phyloP scores from a whole-genome alignment of 1,140 invertebrate genomes.

The Procambarus clarkii region DNA sequence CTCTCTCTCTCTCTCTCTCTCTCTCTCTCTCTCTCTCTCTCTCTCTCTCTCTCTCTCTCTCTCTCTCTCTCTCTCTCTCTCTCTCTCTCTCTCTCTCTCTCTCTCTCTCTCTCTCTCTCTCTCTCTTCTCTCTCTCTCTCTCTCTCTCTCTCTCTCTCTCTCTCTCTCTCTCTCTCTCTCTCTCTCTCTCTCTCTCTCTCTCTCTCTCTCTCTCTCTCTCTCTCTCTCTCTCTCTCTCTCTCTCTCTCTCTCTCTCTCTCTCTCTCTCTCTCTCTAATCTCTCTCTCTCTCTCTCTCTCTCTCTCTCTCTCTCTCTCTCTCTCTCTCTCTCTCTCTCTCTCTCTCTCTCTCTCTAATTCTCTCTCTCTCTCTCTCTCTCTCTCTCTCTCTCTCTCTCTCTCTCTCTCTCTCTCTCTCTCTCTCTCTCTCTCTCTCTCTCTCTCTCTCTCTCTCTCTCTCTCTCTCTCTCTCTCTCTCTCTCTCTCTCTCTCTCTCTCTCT shows the following conservation, averaged over 20 bases:
- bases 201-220: slow-evolving; percentile 7
- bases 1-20: background rate
- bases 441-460: background rate
- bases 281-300: too few relatives aligned
- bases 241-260: slow-evolving; percentile 1
- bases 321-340: too few relatives aligned
- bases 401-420: background rate
- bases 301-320: too few relatives aligned
- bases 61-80: background rate
- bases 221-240: too few relatives aligned
- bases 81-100: background rate
- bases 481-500: background rate
- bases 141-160: background rate
- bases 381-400: background rate
- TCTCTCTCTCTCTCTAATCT: too few relatives aligned
- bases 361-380: background rate
- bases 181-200: slow-evolving; percentile 15
- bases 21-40: background rate
- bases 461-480: background rate
- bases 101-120: background rate
- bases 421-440: background rate
- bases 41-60: background rate
- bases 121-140: background rate
- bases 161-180: slow-evolving; percentile 9
- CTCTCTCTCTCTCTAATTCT: too few relatives aligned